phyloP scores from a whole-genome alignment of 2,888 invertebrate species.

The Chesias legatella region DNA sequence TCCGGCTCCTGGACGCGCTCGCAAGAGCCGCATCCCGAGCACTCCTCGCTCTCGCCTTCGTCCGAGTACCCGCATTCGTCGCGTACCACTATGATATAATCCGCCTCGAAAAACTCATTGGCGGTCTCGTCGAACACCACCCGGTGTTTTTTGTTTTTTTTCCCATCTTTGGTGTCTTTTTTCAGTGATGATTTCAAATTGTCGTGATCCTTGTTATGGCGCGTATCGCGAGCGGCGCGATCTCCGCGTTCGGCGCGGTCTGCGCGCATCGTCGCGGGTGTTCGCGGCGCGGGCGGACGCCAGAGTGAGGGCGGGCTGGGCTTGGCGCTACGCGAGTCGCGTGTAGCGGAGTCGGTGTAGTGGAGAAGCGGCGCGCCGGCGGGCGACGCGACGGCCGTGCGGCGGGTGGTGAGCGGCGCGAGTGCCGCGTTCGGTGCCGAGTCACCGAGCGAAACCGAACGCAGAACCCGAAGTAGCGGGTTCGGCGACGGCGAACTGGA shows the following conservation, averaged over 20 bases:
- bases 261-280: conserved; percentile 75
- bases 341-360: conserved; percentile 18
- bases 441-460: neutral
- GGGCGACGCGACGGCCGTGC: conserved; percentile 21
- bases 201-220: conserved; percentile 82
- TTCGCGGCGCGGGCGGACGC: conserved; percentile 55
- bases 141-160: conserved; percentile 86
- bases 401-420: conserved; percentile 39
- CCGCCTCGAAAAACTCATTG: conserved; percentile 95
- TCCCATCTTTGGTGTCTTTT: conserved; percentile 75
- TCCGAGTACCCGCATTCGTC: conserved; percentile 92
- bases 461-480: conserved; percentile 1
- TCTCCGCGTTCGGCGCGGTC: conserved; percentile 53
- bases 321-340: conserved; percentile 19
- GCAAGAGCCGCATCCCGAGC: conserved; percentile 79
- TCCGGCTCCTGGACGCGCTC: conserved; percentile 86
- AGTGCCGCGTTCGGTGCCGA: conserved; percentile 4
- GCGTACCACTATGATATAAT: conserved; percentile 93
- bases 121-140: conserved; percentile 94
- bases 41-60: conserved; percentile 88
- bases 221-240: conserved; percentile 70
- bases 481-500: neutral
- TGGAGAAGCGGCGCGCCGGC: conserved; percentile 16
- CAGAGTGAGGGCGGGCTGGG: conserved; percentile 41
- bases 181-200: conserved; percentile 88